phyloP scores from a whole-genome alignment of 2,113 vertebrate genomes.

The Rhagologus leucostigma region DNA sequence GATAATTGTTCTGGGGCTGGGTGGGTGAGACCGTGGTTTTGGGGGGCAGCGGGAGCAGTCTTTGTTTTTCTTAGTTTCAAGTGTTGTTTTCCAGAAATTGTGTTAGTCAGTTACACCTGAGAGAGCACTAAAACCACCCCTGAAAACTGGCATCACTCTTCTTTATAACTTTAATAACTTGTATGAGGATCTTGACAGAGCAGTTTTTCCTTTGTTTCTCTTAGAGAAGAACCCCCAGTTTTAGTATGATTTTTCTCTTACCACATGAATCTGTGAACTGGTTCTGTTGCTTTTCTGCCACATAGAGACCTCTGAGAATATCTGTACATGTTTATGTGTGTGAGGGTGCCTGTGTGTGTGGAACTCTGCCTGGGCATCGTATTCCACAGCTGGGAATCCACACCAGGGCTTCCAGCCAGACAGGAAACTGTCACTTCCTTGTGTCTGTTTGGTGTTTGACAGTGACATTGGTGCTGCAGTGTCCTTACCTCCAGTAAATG shows the following conservation, averaged over 20 bases:
- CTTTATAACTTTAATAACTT: neutral
- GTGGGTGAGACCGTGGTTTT: neutral
- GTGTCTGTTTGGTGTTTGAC: neutral
- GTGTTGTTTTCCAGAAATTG: neutral
- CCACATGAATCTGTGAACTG: neutral
- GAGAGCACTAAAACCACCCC: neutral
- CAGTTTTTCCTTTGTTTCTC: neutral
- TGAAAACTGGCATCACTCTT: neutral
- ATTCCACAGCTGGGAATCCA: neutral
- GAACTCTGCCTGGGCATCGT: neutral
- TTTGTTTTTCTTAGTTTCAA: neutral
- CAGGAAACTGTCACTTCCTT: neutral
- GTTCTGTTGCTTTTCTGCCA: neutral
- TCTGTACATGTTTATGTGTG: neutral
- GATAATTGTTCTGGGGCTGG: slow-evolving; percentile 24
- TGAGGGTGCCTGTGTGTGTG: neutral
- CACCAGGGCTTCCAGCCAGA: neutral
- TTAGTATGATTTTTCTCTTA: neutral
- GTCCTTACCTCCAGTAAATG: neutral
- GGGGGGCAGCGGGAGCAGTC: neutral
- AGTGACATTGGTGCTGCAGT: neutral
- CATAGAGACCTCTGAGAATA: neutral
- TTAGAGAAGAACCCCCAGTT: neutral
- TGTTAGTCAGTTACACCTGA: neutral
- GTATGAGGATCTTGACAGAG: neutral